phyloP scores from a whole-genome alignment of 2,113 vertebrate genomes.

The Hepsetus odoe region DNA sequence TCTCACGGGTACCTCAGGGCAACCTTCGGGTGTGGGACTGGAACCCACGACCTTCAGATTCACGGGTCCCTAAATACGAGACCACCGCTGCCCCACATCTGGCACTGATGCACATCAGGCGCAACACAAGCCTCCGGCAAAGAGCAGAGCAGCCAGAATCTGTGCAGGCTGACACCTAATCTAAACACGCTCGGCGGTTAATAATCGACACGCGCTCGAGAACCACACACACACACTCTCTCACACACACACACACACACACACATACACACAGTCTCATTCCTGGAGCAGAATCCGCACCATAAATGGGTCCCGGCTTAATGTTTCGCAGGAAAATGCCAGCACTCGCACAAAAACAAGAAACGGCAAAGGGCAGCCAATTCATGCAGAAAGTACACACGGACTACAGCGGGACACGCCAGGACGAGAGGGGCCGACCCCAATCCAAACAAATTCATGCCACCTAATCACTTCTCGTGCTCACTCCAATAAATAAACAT shows the following conservation, averaged over 20 bases:
- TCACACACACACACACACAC: too few species aligned
- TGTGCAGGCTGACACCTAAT: conserved; percentile 22
- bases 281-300: not conserved
- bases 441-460: too few species aligned
- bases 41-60: too few species aligned
- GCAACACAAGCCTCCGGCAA: not conserved
- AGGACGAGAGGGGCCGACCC: too few species aligned
- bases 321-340: not conserved
- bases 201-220: conserved; percentile 25
- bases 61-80: too few species aligned
- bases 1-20: too few species aligned
- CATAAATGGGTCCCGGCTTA: not conserved
- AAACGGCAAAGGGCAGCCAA: not conserved
- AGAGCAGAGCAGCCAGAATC: not conserved
- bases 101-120: too few species aligned
- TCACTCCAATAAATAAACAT: too few species aligned
- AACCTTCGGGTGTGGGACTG: too few species aligned
- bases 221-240: conserved; percentile 22
- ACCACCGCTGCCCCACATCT: too few species aligned
- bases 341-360: not conserved
- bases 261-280: conserved; percentile 14
- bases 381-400: not conserved
- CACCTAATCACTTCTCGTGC: too few species aligned
- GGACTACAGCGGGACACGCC: not conserved
- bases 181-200: conserved; percentile 5